Evolutionary conservation across 1,140 invertebrate species (phyloP).

Genomic region (Bombus ignitus): DNA sequence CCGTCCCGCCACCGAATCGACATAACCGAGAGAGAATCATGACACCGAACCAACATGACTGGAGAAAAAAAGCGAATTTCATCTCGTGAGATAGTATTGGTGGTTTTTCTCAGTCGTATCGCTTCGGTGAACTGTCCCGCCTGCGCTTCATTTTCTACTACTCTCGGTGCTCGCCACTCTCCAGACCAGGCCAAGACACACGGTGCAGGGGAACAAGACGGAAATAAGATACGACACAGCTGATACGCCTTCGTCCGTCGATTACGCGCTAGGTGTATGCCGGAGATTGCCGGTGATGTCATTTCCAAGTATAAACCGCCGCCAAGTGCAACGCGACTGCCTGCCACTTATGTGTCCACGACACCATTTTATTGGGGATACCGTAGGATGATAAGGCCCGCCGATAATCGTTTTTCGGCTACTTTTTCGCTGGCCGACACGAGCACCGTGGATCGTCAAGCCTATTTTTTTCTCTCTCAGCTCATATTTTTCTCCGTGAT

Average conservation of each 20-base stretch:
- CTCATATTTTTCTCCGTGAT: constrained; percentile 4
- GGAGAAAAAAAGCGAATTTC: too few species aligned
- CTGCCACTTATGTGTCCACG: neutral
- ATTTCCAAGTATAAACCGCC: constrained; percentile 74
- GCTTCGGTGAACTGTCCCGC: constrained; percentile 13
- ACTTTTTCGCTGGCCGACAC: neutral
- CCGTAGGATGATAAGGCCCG: constrained; percentile 10
- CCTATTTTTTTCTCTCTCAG: too few species aligned
- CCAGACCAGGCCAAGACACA: neutral
- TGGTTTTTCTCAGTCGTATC: too few species aligned
- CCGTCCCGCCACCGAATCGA: too few species aligned
- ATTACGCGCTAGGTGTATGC: constrained; percentile 78
- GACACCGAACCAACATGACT: too few species aligned
- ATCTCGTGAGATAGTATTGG: too few species aligned
- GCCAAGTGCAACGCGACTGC: constrained; percentile 65
- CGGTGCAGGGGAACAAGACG: constrained; percentile 69
- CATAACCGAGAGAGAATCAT: too few species aligned
- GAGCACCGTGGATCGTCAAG: neutral
- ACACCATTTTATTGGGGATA: constrained; percentile 10
- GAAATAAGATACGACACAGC: constrained; percentile 81
- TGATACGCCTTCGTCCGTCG: constrained; percentile 79
- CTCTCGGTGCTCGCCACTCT: neutral
- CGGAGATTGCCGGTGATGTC: constrained; percentile 78
- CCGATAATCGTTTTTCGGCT: constrained; percentile 3
- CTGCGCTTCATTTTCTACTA: constrained; percentile 22